Evolutionary conservation across 2,888 invertebrate genomes (phyloP), one percentile per base, ranked within the genome.

Genomic region (Apodemia mormo): DNA sequence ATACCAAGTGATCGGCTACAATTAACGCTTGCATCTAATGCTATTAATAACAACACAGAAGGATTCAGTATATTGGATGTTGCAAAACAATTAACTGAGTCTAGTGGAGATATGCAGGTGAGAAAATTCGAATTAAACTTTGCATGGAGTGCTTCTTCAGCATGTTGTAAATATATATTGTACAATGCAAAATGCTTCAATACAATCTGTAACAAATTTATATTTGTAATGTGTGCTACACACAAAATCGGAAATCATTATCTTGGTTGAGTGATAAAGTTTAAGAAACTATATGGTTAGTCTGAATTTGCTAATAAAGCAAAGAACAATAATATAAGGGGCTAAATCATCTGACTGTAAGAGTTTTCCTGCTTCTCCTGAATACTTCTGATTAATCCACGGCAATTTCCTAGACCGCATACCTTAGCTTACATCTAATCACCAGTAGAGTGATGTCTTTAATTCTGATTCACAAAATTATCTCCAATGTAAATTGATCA

Each of bases 1-100:
- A 89, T 92, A 80, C 87, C 90, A 79, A 92, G 86, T 76, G 91
- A 93, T 76, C 87, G 87, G 79, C 84, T 92, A 81, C 93, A 92
- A 92, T 86, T 93, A 93, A 93, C 93, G 88, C 91, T 93, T 90
- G 88, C 92, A 78, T 91, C 92, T 91, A 92, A 92, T 78, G 83
- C 87, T 80, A 85, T 86, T 86, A 91, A 91, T 83, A 92, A 90
- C 81, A 88, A 81, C 82, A 77, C 86, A 71, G 88, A 89, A 72
- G 81, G 86, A 76, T 89, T 90, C 82, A 89, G 82, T 81, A 77
- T 86, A 73, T 76, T 84, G 80, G 91, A 91, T 75, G 78, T 83
- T 73, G 78, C 80, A 71, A 90, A 90, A 85, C 79, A 78, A 75
- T 85, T 85, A 77, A 79, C 82, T 80, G 88, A 90, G 73, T 81